Conservation (phyloP, 2,797 vertebrate genomes). For the Masticophis lateralis region DNA sequence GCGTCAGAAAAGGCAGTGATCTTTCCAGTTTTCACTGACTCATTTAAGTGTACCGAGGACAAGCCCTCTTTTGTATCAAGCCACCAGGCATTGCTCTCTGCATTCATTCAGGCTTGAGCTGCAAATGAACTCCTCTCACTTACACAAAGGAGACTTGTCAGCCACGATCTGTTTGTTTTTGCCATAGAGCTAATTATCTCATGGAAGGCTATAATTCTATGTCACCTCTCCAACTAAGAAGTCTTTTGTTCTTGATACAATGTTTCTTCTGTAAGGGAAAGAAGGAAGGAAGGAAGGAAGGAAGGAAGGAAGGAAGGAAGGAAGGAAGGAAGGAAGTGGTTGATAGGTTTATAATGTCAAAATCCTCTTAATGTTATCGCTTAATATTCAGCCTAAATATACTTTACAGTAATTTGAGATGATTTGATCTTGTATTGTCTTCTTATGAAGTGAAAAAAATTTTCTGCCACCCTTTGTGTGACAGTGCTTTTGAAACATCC, state of each 20-base stretch:
- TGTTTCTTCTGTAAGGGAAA: neutral
- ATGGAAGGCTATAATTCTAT: neutral
- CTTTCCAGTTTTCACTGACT: neutral
- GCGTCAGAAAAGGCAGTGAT: neutral
- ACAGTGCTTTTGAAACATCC: neutral
- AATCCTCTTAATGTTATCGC: neutral
- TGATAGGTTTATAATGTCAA: neutral
- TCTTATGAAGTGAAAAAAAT: neutral
- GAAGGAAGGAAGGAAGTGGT: neutral
- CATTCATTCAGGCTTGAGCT: neutral
- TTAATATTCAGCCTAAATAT: neutral
- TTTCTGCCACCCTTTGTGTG: neutral
- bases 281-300: neutral
- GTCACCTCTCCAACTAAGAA: neutral
- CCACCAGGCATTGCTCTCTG: neutral
- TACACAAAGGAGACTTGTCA: neutral
- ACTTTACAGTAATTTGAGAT: neutral
- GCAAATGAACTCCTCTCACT: neutral
- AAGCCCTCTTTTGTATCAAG: neutral
- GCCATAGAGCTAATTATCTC: neutral
- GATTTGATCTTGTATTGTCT: neutral
- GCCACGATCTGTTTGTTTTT: neutral
- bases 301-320: neutral
- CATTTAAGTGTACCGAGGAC: neutral
- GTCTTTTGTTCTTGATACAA: neutral